Conservation (phyloP, 2,113 vertebrate species). For the Camelus bactrianus region DNA sequence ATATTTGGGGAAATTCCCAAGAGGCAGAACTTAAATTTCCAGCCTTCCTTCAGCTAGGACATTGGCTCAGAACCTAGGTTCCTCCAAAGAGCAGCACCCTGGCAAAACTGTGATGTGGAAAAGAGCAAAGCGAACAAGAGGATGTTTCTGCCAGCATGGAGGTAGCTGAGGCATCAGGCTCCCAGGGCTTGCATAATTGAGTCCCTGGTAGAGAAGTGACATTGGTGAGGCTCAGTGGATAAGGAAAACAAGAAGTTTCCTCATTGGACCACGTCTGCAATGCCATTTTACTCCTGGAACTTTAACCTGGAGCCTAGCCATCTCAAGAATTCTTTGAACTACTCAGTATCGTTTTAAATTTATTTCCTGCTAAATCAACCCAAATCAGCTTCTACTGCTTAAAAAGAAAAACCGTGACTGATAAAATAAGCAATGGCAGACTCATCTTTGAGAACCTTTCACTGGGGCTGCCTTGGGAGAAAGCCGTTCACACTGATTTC, state of each 20-base stretch:
- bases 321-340: neutral
- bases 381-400: neutral
- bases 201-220: neutral
- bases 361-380: neutral
- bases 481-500: neutral
- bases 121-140: neutral
- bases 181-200: neutral
- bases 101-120: neutral
- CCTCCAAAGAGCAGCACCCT: neutral
- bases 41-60: neutral
- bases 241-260: neutral
- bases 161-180: neutral
- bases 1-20: slow-evolving; percentile 31
- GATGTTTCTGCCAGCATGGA: neutral
- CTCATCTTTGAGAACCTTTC: neutral
- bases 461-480: neutral
- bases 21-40: slow-evolving; percentile 15
- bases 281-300: neutral
- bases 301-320: neutral
- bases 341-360: neutral
- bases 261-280: neutral
- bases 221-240: neutral
- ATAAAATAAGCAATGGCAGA: neutral
- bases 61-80: neutral
- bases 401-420: neutral